A percentile compares a stretch with the other conserved stretches of the same genome.
These are phyloP conservation scores for Liparis tanakae DNA, from an alignment of 2,797 vertebrate species.

Conservation along the genomic window DNA sequence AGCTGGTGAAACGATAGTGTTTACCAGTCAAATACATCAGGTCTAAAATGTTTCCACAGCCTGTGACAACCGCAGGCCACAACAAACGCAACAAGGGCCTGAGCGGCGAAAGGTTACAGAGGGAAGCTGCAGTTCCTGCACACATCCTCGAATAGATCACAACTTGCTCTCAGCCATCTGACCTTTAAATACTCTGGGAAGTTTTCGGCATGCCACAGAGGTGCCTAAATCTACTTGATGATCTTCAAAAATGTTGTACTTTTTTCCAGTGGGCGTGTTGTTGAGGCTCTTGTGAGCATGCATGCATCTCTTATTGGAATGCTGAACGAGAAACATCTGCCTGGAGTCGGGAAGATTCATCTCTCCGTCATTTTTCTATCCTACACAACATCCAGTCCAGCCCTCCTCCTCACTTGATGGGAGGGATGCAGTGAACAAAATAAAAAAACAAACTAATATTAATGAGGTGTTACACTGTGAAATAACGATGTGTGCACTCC, in stretches of 20 bases:
- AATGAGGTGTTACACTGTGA: conserved; percentile 87
- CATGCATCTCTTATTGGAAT: conserved; percentile 68
- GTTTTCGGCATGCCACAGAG: conserved; percentile 36
- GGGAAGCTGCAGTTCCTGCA: conserved; percentile 49
- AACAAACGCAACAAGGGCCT: conserved; percentile 52
- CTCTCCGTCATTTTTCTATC: conserved; percentile 81
- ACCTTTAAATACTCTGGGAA: conserved; percentile 67
- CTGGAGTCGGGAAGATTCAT: conserved; percentile 83
- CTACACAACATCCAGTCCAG: conserved; percentile 72
- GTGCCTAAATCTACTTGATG: conserved; percentile 40
- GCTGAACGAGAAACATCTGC: conserved; percentile 74
- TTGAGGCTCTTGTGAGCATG: conserved; percentile 27
- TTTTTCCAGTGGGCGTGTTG: conserved; percentile 27
- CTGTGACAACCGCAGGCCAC: conserved; percentile 49
- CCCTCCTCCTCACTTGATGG: conserved; percentile 61
- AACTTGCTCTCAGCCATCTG: conserved; percentile 68
- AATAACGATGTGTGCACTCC: conserved; percentile 83
- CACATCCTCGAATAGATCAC: conserved; percentile 68
- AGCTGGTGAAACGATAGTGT: conserved; percentile 16
- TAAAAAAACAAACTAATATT: conserved; percentile 83
- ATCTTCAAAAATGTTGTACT: conserved; percentile 47
- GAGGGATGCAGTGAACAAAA: conserved; percentile 52
- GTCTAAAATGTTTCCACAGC: conserved; percentile 10
- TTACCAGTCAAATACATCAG: conserved; percentile 18
- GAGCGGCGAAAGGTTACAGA: conserved; percentile 67